Conservation (phyloP, 2,113 vertebrate species). For the Phalacrocorax brasilianus region DNA sequence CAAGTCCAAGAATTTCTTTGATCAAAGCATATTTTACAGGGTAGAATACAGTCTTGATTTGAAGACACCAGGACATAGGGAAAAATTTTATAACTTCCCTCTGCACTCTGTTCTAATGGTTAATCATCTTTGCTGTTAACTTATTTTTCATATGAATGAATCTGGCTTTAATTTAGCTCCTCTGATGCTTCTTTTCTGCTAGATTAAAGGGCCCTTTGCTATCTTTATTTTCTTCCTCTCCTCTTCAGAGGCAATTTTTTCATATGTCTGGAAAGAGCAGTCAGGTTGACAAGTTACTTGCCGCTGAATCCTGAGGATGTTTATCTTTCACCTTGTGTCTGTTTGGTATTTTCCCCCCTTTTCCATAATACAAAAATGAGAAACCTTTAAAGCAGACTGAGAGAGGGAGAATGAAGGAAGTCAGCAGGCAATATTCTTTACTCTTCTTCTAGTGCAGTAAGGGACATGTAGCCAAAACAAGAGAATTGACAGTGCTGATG, state of each 20-base stretch:
- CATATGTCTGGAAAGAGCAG: neutral
- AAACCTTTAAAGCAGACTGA: neutral
- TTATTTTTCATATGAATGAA: constrained; percentile 16
- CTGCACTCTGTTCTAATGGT: neutral
- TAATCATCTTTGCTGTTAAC: neutral
- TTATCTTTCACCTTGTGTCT: neutral
- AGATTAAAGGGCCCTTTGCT: neutral
- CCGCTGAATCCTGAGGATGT: neutral
- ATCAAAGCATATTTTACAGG: neutral
- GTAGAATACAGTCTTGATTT: neutral
- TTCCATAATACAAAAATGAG: neutral
- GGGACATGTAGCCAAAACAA: neutral
- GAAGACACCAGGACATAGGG: neutral
- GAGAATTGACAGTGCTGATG: neutral
- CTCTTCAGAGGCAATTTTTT: neutral
- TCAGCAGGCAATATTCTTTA: neutral
- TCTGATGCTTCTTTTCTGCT: neutral
- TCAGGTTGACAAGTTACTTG: neutral
- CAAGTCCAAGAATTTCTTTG: neutral
- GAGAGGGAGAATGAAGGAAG: neutral
- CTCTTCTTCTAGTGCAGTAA: neutral
- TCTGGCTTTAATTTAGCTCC: neutral
- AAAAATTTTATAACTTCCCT: neutral
- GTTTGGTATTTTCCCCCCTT: neutral
- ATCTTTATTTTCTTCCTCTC: neutral